Percentiles rank a stretch among this genome's conserved stretches.
Evolutionary conservation across 53 echinoderm and acorn worm genomes (phyloP).

Genomic region (Astropecten irregularis): DNA sequence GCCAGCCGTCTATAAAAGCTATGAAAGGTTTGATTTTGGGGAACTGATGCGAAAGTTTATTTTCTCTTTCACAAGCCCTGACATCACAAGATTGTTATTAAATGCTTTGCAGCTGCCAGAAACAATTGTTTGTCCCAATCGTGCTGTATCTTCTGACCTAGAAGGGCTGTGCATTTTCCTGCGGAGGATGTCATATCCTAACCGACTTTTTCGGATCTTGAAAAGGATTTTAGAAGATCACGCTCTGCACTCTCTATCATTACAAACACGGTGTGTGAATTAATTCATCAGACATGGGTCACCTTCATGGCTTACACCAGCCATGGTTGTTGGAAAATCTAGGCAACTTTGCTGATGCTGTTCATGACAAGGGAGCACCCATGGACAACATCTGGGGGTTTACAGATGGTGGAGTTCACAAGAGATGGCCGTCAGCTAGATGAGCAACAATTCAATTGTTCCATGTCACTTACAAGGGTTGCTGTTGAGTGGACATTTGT

Average conservation of each 20-base stretch:
- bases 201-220: background rate
- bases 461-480: no score
- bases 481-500: no score
- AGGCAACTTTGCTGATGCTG: background rate
- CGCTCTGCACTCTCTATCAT: background rate
- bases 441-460: no score
- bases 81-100: background rate
- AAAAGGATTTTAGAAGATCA: background rate
- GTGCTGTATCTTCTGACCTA: background rate
- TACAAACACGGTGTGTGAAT: background rate
- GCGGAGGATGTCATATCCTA: background rate
- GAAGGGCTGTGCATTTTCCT: background rate
- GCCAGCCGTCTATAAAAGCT: background rate
- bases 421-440: no score
- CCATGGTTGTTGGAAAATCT: background rate
- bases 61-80: background rate
- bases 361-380: background rate
- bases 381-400: background rate
- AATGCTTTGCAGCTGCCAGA: background rate
- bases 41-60: background rate
- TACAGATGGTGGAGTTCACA: background rate
- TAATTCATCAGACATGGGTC: background rate
- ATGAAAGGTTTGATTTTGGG: background rate
- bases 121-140: background rate
- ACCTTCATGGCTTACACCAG: no score